These are phyloP conservation scores for Axea sp. DNA, from an alignment of 2,888 invertebrate species.

Conservation along the genomic window DNA sequence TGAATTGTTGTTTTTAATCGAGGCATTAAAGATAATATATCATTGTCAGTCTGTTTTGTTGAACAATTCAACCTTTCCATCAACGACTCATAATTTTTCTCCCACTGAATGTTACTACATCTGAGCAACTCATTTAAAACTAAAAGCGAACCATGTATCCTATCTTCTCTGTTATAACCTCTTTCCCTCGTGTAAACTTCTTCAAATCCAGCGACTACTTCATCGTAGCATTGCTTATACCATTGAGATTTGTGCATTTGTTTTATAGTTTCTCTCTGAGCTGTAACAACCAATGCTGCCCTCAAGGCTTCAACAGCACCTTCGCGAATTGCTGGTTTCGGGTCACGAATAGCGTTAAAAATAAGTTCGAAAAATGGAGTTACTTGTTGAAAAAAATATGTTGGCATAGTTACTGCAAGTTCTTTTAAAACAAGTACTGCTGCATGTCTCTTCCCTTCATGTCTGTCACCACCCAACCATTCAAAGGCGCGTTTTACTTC, in stretches of 20 bases:
- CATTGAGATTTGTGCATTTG: slow-evolving; percentile 93
- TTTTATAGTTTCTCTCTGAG: slow-evolving; percentile 97
- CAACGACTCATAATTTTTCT: slow-evolving; percentile 87
- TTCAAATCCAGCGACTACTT: slow-evolving; percentile 90
- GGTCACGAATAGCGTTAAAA: slow-evolving; percentile 93
- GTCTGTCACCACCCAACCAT: slow-evolving; percentile 94
- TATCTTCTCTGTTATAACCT: slow-evolving; percentile 91
- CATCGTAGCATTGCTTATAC: slow-evolving; percentile 96
- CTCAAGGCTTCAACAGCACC: slow-evolving; percentile 96
- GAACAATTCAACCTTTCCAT: slow-evolving; percentile 82
- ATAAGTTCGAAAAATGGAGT: slow-evolving; percentile 96
- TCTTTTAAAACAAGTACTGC: slow-evolving; percentile 96
- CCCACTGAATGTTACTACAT: slow-evolving; percentile 94
- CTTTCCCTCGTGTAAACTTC: slow-evolving; percentile 85
- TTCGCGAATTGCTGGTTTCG: slow-evolving; percentile 93
- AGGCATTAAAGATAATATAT: slow-evolving; percentile 82
- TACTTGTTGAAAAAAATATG: slow-evolving; percentile 97
- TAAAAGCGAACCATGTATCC: slow-evolving; percentile 94
- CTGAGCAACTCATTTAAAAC: slow-evolving; percentile 96
- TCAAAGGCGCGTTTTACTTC: slow-evolving; percentile 98
- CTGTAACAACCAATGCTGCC: slow-evolving; percentile 95
- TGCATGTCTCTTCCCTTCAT: slow-evolving; percentile 94
- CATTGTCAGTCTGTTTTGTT: slow-evolving; percentile 78
- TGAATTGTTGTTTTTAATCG: slow-evolving; percentile 82
- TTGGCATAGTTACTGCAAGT: slow-evolving; percentile 96